These are phyloP conservation scores for Drosophila rubida DNA, from an alignment of 2,888 invertebrate species.

Conservation along the genomic window DNA sequence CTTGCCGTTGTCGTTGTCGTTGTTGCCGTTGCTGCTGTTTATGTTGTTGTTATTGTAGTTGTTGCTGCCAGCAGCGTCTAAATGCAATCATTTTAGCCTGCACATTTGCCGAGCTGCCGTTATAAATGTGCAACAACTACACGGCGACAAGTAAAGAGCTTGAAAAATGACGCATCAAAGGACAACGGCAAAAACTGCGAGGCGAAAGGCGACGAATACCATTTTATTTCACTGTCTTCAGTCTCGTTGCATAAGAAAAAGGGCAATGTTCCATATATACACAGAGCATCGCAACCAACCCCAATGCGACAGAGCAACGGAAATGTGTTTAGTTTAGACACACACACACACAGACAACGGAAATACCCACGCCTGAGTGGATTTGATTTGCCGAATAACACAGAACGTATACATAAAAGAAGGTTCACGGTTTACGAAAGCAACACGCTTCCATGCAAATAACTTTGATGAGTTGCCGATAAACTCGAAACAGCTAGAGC, in stretches of 20 bases:
- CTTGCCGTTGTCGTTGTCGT: slow-evolving; percentile 1
- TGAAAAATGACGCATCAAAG: slow-evolving; percentile 74
- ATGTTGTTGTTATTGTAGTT: slow-evolving; percentile 7
- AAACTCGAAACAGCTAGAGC: slow-evolving; percentile 9
- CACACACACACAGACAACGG: slow-evolving; percentile 40
- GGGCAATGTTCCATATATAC: slow-evolving; percentile 8
- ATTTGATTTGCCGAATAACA: slow-evolving; percentile 54
- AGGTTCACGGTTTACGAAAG: slow-evolving; percentile 27
- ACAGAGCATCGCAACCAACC: neutral
- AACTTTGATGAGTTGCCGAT: slow-evolving; percentile 19
- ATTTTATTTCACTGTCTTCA: slow-evolving; percentile 42
- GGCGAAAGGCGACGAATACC: slow-evolving; percentile 35
- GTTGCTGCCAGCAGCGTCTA: slow-evolving; percentile 35
- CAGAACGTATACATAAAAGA: slow-evolving; percentile 15
- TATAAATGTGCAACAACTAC: slow-evolving; percentile 73
- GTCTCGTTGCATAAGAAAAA: slow-evolving; percentile 32
- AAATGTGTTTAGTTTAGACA: slow-evolving; percentile 64
- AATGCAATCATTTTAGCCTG: slow-evolving; percentile 74
- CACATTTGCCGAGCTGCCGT: slow-evolving; percentile 40
- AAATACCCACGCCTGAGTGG: slow-evolving; percentile 58
- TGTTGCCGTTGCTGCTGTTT: neutral
- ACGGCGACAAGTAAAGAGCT: slow-evolving; percentile 62
- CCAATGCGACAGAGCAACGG: slow-evolving; percentile 41
- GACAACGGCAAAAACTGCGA: slow-evolving; percentile 37
- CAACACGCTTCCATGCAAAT: slow-evolving; percentile 22